Conservation (phyloP, 2,113 vertebrate species). For the Bucco capensis region DNA sequence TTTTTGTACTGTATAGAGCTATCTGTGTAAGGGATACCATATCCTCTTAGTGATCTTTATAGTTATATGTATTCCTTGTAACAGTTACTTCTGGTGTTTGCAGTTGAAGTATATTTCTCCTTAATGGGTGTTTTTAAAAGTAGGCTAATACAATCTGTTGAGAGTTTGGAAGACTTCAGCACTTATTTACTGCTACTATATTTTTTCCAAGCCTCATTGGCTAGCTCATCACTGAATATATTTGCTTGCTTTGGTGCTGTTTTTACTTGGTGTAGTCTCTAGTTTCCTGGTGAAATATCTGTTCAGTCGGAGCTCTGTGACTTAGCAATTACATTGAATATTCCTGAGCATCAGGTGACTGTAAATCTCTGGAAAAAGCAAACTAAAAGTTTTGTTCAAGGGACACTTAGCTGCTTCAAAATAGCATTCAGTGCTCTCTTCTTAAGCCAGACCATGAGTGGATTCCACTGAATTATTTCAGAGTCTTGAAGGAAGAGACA, state of each 20-base stretch:
- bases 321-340: neutral
- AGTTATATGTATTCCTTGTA: neutral
- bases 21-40: no score
- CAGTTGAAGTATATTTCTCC: neutral
- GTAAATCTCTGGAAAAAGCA: neutral
- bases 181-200: neutral
- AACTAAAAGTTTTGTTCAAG: neutral
- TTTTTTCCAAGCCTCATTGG: neutral
- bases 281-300: neutral
- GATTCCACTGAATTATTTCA: neutral
- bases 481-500: neutral
- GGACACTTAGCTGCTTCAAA: neutral
- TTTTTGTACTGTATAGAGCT: neutral
- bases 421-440: neutral
- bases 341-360: neutral
- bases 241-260: neutral
- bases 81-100: neutral
- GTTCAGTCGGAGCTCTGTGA: neutral
- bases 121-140: neutral
- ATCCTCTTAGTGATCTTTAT: no score
- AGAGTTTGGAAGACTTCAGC: neutral
- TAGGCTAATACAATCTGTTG: neutral
- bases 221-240: neutral
- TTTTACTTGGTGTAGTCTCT: neutral
- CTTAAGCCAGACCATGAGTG: neutral